phyloP scores from a whole-genome alignment of 1,140 invertebrate species.

The Tetramorium parvispinum region DNA sequence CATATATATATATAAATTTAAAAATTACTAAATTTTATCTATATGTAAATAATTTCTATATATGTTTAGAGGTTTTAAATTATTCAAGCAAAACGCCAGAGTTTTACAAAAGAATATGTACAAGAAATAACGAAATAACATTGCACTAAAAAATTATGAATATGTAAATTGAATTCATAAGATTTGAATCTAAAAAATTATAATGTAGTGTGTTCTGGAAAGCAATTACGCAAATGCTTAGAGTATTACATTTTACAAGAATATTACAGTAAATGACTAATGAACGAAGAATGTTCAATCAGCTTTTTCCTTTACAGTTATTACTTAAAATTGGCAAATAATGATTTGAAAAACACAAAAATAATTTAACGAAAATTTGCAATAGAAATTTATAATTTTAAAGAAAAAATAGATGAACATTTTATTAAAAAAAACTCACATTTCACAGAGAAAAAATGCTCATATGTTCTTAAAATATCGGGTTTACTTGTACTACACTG shows the following conservation, averaged over 20 bases:
- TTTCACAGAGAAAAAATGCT: constrained; percentile 8
- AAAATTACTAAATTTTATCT: background rate
- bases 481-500: constrained; percentile 39
- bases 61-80: background rate
- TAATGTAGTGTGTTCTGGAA: background rate
- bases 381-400: constrained; percentile 30
- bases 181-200: constrained; percentile 48
- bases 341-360: background rate
- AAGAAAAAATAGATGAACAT: background rate
- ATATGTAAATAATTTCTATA: constrained; percentile 10
- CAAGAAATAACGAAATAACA: constrained; percentile 72
- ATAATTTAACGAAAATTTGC: background rate
- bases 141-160: constrained; percentile 76
- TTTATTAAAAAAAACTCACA: constrained; percentile 28
- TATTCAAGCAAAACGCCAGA: constrained; percentile 6
- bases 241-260: background rate
- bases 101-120: constrained; percentile 63
- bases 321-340: constrained; percentile 16
- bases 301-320: background rate
- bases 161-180: constrained; percentile 66
- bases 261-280: constrained; percentile 13
- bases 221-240: constrained; percentile 11
- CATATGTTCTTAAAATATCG: constrained; percentile 66
- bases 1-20: constrained; percentile 27
- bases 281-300: background rate